Percentiles rank a stretch among this genome's conserved stretches.
Conservation (phyloP, 2,113 vertebrate species). For the Podiceps cristatus region DNA sequence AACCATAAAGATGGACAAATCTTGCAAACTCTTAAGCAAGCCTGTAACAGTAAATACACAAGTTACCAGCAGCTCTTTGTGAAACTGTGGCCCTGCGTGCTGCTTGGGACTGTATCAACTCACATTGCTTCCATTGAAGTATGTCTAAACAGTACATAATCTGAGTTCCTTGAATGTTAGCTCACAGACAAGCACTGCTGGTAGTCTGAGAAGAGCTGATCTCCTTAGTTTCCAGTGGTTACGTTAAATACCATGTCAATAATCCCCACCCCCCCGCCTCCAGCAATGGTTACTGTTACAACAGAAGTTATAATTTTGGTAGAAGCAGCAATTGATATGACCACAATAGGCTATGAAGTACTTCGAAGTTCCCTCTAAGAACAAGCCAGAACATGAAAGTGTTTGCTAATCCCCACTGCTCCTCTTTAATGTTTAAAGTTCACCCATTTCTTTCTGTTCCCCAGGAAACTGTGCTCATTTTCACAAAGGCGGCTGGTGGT, state of each 20-base stretch:
- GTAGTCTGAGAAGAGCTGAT: neutral
- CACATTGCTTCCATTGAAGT: neutral
- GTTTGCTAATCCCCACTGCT: neutral
- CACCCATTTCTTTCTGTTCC: neutral
- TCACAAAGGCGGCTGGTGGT: constrained; percentile 99
- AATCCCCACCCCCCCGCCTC: too few relatives aligned
- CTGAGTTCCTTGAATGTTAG: neutral
- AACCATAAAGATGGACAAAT: constrained; percentile 6
- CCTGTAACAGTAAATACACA: neutral
- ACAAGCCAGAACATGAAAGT: fast-evolving
- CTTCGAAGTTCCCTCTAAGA: neutral
- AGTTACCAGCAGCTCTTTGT: neutral
- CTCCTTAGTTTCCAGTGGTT: neutral
- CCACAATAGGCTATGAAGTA: neutral
- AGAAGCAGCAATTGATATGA: neutral
- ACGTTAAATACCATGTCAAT: neutral
- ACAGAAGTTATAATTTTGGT: neutral
- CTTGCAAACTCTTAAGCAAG: neutral
- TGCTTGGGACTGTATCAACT: neutral
- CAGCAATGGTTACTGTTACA: neutral
- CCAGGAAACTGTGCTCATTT: constrained; percentile 98
- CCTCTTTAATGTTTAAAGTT: neutral
- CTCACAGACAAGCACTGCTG: neutral
- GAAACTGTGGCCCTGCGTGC: fast-evolving
- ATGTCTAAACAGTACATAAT: constrained; percentile 32